Percentiles rank a stretch among this genome's conserved stretches.
phyloP scores from a whole-genome alignment of 2,797 vertebrate species.

The Uromys caudimaculatus region DNA sequence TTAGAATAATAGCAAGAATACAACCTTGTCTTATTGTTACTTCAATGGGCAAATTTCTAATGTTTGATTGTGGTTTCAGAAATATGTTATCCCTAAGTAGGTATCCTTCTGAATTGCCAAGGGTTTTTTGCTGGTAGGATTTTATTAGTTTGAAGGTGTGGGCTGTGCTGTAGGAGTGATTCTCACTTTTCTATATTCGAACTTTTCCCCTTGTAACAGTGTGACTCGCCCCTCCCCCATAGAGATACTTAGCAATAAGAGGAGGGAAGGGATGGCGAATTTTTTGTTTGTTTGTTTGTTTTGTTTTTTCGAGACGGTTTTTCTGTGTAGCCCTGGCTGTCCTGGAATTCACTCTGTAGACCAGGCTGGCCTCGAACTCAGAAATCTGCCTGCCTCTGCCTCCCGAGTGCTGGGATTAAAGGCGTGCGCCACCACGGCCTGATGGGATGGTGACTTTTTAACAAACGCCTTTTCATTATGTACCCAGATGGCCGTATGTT shows the following conservation, averaged over 20 bases:
- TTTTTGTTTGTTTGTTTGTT: no score
- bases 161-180: background rate
- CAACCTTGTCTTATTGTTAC: slow-evolving; percentile 57
- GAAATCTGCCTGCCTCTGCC: no score
- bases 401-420: no score
- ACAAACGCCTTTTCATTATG: slow-evolving; percentile 79
- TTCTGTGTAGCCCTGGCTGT: no score
- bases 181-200: slow-evolving; percentile 53
- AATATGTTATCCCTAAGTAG: slow-evolving; percentile 42
- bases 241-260: slow-evolving; percentile 63
- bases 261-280: slow-evolving; percentile 53
- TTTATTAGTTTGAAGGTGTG: slow-evolving; percentile 41
- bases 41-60: slow-evolving; percentile 45
- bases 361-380: no score
- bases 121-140: slow-evolving; percentile 2
- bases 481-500: slow-evolving; percentile 76
- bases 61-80: slow-evolving; percentile 63
- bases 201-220: slow-evolving; percentile 28
- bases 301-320: no score
- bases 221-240: slow-evolving; percentile 21
- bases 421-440: no score
- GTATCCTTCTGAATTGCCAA: slow-evolving; percentile 25
- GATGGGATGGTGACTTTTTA: no score
- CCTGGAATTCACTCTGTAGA: no score
- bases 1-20: slow-evolving; percentile 28